Conservation (phyloP, 1,140 invertebrate genomes). For the Papilio machaon region DNA sequence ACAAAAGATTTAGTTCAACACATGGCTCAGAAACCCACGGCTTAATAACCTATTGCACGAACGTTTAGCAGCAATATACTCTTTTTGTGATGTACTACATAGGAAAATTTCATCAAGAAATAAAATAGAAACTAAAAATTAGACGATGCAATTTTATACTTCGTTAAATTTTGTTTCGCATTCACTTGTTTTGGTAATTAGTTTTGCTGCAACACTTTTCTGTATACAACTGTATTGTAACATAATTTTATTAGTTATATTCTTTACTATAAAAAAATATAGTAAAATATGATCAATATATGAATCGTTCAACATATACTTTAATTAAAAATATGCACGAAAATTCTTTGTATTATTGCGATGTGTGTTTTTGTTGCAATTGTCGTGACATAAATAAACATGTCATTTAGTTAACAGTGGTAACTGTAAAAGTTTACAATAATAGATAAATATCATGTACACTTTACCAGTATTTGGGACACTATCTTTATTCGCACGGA, state of each 20-base stretch:
- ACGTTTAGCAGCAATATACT: not conserved
- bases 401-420: not conserved
- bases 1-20: too few species aligned
- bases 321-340: too few species aligned
- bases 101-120: conserved; percentile 3
- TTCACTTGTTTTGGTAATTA: not conserved
- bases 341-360: too few species aligned
- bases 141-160: conserved; percentile 3
- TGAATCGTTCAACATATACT: not conserved
- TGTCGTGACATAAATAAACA: not conserved
- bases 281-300: not conserved
- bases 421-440: conserved; percentile 8
- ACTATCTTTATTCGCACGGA: not conserved
- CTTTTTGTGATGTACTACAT: not conserved
- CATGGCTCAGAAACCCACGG: too few species aligned
- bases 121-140: not conserved
- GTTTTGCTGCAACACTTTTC: not conserved
- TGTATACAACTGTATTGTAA: not conserved
- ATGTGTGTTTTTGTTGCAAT: too few species aligned
- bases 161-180: not conserved
- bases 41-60: not conserved
- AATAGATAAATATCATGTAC: not conserved
- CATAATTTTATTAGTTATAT: not conserved
- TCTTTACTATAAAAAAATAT: not conserved
- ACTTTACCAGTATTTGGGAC: conserved; percentile 8